These are phyloP conservation scores for Chondrilla cf. caribensis DNA, from an alignment of 37 sponge, comb jelly and placozoan genomes.

Conservation along the genomic window DNA sequence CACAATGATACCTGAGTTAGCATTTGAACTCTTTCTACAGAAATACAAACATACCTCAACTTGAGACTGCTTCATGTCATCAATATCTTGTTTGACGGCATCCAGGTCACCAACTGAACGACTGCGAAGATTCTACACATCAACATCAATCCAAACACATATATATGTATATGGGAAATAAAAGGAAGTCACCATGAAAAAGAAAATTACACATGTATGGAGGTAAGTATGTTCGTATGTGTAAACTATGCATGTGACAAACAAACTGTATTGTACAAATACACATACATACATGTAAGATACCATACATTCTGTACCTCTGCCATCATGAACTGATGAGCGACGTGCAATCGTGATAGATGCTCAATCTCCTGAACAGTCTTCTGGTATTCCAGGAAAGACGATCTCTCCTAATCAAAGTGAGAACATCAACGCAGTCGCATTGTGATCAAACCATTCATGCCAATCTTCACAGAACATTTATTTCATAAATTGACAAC, in stretches of 20 bases:
- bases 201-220: too few relatives aligned
- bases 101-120: neutral
- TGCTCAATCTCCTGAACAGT: slow-evolving; percentile 85
- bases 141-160: too few relatives aligned
- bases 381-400: slow-evolving; percentile 96
- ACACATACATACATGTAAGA: too few relatives aligned
- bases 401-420: slow-evolving; percentile 77
- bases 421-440: slow-evolving; percentile 11
- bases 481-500: neutral
- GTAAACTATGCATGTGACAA: too few relatives aligned
- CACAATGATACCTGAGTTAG: too few relatives aligned
- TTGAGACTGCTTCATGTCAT: neutral
- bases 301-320: too few relatives aligned
- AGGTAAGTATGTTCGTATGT: too few relatives aligned
- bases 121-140: neutral
- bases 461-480: neutral
- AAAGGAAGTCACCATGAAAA: too few relatives aligned
- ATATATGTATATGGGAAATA: too few relatives aligned
- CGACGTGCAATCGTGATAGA: slow-evolving; percentile 72
- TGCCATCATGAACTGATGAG: slow-evolving; percentile 79
- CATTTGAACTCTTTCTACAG: too few relatives aligned
- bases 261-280: too few relatives aligned
- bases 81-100: neutral
- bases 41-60: slow-evolving; percentile 9
- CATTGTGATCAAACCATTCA: neutral